Percentiles rank a stretch among this genome's conserved stretches.
Conservation (phyloP, 2,113 vertebrate species). For the Pandion haliaetus region DNA sequence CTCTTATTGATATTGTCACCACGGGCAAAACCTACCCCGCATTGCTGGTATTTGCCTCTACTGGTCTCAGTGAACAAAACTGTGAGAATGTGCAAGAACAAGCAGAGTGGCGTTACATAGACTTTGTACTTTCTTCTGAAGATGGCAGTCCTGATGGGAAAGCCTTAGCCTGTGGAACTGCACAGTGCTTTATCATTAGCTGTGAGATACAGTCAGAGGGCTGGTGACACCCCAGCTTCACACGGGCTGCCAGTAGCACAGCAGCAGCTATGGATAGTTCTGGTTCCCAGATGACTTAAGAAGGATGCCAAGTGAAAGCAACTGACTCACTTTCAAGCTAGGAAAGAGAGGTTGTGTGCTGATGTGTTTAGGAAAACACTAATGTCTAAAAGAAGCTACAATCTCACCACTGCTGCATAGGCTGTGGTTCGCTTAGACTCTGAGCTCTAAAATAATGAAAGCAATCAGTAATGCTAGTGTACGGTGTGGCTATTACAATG, state of each 20-base stretch:
- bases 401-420: background rate
- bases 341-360: background rate
- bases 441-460: background rate
- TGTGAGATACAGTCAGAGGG: background rate
- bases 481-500: background rate
- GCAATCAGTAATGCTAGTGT: background rate
- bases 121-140: background rate
- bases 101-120: background rate
- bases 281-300: background rate
- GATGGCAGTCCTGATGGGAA: background rate
- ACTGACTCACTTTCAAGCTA: background rate
- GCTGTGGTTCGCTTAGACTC: background rate
- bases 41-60: background rate
- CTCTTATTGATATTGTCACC: background rate
- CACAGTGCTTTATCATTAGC: background rate
- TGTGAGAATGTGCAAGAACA: background rate
- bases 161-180: background rate
- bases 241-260: background rate
- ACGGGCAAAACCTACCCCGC: background rate
- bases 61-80: background rate
- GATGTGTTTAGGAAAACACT: background rate
- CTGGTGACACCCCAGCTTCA: background rate
- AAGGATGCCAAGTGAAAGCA: background rate
- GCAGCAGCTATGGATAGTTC: background rate
- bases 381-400: background rate